Conservation (phyloP, 2,888 invertebrate species). For the Nymphalis c-album region DNA sequence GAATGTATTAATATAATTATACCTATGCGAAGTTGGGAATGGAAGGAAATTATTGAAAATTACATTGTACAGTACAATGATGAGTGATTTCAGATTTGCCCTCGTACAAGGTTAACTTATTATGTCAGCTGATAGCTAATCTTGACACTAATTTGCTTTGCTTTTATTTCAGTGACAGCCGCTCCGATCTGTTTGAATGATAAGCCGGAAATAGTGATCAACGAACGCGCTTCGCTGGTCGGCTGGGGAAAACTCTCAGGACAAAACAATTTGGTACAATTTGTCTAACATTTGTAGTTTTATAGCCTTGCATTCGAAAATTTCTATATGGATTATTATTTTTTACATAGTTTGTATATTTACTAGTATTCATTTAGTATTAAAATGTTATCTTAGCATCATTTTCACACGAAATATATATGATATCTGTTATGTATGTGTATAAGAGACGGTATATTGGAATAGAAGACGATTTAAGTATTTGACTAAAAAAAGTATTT, state of each 20-base stretch:
- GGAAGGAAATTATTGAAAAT: not conserved
- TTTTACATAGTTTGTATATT: too few relatives aligned
- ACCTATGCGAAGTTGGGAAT: too few relatives aligned
- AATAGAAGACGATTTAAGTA: too few relatives aligned
- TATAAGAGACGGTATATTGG: too few relatives aligned
- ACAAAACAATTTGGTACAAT: constrained; percentile 67
- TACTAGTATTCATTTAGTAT: too few relatives aligned
- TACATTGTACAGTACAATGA: not conserved
- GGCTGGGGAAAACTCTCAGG: constrained; percentile 89
- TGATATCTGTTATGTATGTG: too few relatives aligned
- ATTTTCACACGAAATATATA: too few relatives aligned
- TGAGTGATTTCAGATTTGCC: constrained; percentile 10
- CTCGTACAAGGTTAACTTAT: constrained; percentile 29
- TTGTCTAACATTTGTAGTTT: constrained; percentile 4
- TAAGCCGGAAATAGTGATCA: constrained; percentile 85
- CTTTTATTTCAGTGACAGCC: constrained; percentile 84
- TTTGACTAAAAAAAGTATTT: too few relatives aligned
- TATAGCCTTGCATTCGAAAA: not conserved
- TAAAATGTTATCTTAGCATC: too few relatives aligned
- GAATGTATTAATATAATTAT: too few relatives aligned
- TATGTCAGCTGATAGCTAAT: constrained; percentile 30
- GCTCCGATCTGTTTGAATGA: constrained; percentile 88
- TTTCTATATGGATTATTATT: not conserved
- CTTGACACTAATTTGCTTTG: constrained; percentile 36
- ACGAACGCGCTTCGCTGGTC: constrained; percentile 82